Evolutionary conservation across 2,797 vertebrate genomes (phyloP).

Genomic region (Parauchenoglanis punctatus): DNA sequence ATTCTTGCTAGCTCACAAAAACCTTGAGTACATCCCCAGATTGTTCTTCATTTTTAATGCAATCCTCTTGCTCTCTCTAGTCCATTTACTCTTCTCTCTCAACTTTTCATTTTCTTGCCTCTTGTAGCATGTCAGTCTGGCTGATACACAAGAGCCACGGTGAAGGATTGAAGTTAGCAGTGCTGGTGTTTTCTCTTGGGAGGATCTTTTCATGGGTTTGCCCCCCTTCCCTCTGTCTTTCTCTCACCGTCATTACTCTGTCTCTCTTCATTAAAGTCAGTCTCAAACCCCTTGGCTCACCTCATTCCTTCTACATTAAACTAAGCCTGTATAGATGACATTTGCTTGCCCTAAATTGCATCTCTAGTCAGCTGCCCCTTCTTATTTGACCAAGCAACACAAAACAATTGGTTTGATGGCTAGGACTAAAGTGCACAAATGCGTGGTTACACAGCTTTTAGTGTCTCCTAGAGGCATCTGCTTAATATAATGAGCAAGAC

Average conservation of each 20-base stretch:
- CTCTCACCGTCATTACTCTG: not conserved
- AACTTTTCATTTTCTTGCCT: conserved; percentile 24
- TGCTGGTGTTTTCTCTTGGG: not conserved
- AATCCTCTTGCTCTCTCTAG: not conserved
- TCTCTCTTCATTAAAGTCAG: conserved; percentile 11
- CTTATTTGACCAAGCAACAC: conserved; percentile 70
- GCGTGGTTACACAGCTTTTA: no score
- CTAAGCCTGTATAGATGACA: not conserved
- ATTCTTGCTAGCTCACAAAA: not conserved
- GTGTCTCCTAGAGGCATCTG: not conserved
- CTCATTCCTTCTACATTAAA: not conserved
- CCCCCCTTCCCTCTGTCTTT: conserved; percentile 51
- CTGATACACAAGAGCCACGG: conserved; percentile 21
- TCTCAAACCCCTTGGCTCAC: not conserved
- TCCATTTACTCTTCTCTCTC: conserved; percentile 25
- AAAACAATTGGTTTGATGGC: conserved; percentile 74
- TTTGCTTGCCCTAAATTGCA: conserved; percentile 59
- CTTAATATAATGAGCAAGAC: not conserved
- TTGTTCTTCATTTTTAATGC: conserved; percentile 17
- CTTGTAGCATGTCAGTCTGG: conserved; percentile 10
- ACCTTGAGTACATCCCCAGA: not conserved
- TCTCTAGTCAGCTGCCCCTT: conserved; percentile 68
- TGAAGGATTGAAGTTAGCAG: not conserved
- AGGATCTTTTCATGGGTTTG: conserved; percentile 36
- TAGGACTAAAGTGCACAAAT: not conserved